A percentile compares a stretch with the other conserved stretches of the same genome.
These are phyloP conservation scores for Synanthedon vespiformis DNA, from an alignment of 2,888 invertebrate species.

Conservation along the genomic window DNA sequence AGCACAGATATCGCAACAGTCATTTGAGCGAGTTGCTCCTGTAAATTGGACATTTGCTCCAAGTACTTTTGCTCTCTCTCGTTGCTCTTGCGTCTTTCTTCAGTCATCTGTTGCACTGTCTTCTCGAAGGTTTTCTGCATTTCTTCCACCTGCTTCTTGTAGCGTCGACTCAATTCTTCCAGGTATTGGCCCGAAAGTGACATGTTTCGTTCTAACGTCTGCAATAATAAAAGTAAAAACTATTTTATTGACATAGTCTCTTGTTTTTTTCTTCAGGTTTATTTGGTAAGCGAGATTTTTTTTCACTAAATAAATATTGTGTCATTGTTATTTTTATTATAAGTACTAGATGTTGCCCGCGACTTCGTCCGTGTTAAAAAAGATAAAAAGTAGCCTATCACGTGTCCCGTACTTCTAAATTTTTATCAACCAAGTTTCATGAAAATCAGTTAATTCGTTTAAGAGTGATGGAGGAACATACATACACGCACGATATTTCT, in stretches of 20 bases:
- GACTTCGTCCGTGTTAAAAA: no score
- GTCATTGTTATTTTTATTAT: no score
- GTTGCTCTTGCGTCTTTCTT: constrained; percentile 76
- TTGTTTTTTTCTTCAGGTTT: neutral
- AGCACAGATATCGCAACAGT: constrained; percentile 71
- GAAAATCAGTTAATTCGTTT: no score
- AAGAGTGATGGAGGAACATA: no score
- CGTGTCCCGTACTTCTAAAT: no score
- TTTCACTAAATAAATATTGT: neutral
- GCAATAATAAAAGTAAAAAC: constrained; percentile 24
- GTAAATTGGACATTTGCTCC: constrained; percentile 79
- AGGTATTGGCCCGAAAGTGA: constrained; percentile 96
- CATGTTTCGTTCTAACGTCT: constrained; percentile 96
- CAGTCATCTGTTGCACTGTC: constrained; percentile 78
- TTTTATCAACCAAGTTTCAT: no score
- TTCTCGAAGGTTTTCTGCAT: constrained; percentile 88
- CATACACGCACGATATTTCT: no score
- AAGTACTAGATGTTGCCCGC: no score
- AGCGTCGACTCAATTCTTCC: constrained; percentile 94
- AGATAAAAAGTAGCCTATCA: no score
- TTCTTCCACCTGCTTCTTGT: constrained; percentile 97
- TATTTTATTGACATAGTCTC: neutral
- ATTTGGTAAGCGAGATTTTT: no score
- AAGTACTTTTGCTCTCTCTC: constrained; percentile 83
- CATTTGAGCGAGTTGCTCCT: constrained; percentile 74